Evolutionary conservation across 2,113 vertebrate species (phyloP).

Genomic region (Lasiurus borealis): DNA sequence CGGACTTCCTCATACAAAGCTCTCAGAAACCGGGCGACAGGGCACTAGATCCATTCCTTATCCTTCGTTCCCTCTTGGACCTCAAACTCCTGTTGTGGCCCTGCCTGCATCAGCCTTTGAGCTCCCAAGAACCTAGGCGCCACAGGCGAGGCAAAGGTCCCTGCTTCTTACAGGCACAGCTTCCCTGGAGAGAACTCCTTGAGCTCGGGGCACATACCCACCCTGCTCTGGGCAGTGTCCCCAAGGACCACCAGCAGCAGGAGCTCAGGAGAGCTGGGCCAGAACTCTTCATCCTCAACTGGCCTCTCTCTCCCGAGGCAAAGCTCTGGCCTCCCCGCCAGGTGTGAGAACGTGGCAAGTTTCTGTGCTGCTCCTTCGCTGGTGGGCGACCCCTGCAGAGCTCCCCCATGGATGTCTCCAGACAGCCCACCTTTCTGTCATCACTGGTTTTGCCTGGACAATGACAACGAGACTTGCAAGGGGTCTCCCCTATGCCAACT

Average conservation of each 20-base stretch:
- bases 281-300: neutral
- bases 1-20: neutral
- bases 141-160: neutral
- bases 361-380: neutral
- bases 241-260: neutral
- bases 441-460: neutral
- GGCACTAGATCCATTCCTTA: neutral
- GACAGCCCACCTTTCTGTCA: neutral
- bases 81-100: neutral
- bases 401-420: neutral
- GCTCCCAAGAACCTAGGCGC: neutral
- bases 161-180: neutral
- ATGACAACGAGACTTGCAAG: neutral
- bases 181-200: neutral
- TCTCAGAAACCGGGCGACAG: neutral
- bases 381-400: neutral
- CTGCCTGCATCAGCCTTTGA: neutral
- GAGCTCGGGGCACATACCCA: neutral
- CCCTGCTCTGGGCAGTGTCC: neutral
- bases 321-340: neutral
- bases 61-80: constrained; percentile 12
- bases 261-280: neutral
- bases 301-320: neutral
- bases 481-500: neutral
- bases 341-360: neutral